phyloP scores from a whole-genome alignment of 2,888 invertebrate genomes.

The Cecidostiba fungosa region DNA sequence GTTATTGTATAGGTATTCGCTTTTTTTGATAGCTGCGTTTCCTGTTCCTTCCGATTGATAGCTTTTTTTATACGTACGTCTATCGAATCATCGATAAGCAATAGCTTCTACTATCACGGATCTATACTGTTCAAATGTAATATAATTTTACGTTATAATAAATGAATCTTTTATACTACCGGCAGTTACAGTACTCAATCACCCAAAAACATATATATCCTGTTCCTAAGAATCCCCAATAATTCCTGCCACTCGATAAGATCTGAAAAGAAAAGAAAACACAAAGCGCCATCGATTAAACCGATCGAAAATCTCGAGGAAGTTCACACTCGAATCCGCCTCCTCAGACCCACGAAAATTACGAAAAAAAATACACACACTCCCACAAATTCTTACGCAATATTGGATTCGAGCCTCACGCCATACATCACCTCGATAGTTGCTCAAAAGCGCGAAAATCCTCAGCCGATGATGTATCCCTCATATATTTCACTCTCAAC shows the following conservation, averaged over 20 bases:
- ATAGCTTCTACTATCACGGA: too few relatives aligned
- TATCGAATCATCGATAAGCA: neutral
- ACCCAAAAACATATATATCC: neutral
- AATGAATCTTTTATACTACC: neutral
- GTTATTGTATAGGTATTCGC: neutral
- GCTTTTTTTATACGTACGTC: neutral
- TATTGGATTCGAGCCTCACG: neutral
- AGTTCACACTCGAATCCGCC: conserved; percentile 16
- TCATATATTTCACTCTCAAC: conserved; percentile 36
- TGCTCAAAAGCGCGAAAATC: conserved; percentile 62
- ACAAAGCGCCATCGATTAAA: conserved; percentile 7
- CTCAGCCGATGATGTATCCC: conserved; percentile 24
- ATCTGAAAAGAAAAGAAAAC: neutral
- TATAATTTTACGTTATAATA: too few relatives aligned
- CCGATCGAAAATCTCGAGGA: neutral
- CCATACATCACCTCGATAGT: neutral
- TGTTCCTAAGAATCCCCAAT: neutral
- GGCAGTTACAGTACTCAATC: neutral
- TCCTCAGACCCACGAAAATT: neutral
- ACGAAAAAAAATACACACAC: neutral
- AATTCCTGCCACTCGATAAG: neutral
- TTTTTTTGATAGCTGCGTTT: neutral
- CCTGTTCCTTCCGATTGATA: neutral
- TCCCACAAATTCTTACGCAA: neutral
- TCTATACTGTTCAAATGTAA: too few relatives aligned